Percentiles rank a stretch among this genome's conserved stretches.
phyloP scores from a whole-genome alignment of 2,797 vertebrate species.

The Hemitrygon akajei region DNA sequence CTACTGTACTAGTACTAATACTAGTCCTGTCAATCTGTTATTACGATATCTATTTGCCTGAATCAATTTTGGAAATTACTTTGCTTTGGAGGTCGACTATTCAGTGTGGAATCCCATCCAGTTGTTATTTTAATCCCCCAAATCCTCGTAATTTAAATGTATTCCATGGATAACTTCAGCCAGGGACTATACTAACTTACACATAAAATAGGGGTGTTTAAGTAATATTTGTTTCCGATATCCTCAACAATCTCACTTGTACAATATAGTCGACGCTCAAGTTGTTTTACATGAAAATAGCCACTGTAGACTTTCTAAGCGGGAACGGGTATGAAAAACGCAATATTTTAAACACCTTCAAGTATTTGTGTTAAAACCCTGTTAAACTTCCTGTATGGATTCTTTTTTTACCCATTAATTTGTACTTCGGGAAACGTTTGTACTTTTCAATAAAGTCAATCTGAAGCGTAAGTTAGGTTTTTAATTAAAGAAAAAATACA shows the following conservation, averaged over 20 bases:
- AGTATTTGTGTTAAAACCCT: neutral
- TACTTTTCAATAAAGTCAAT: neutral
- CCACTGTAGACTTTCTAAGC: neutral
- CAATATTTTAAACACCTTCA: neutral
- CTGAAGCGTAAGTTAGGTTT: neutral
- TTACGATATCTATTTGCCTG: neutral
- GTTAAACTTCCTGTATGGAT: too few species aligned
- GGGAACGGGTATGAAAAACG: neutral
- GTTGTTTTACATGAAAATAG: too few species aligned
- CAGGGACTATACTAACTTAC: conserved; percentile 7
- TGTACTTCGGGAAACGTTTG: too few species aligned
- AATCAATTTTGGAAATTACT: neutral
- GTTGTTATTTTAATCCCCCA: neutral
- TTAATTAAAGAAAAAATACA: neutral
- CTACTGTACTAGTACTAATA: neutral
- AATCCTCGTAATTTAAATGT: neutral
- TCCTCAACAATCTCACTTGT: neutral
- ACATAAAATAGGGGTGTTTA: neutral
- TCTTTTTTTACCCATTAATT: neutral
- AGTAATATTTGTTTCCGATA: too few species aligned
- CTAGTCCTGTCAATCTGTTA: neutral
- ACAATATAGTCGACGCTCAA: neutral
- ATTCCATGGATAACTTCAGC: neutral
- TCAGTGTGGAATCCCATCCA: neutral
- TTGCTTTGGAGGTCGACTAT: neutral